Base-by-base conservation (phyloP, 2,888 invertebrate species). In the Andrena minutula region DNA sequence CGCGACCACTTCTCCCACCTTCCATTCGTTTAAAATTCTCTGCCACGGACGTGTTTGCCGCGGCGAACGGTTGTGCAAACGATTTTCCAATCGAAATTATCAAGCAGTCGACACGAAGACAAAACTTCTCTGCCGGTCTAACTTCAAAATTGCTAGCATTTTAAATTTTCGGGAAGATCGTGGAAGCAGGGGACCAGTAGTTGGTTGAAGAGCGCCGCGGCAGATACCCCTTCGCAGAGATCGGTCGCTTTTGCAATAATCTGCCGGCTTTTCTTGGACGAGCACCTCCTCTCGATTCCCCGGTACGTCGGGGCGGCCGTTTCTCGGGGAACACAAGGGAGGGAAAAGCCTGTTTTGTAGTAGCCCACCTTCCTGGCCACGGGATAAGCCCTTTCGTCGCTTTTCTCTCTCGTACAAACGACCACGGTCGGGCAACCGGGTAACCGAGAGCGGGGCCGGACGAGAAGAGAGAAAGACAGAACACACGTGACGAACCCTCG, bases 401-500 rank as follows among this genome's bases (percentile, higher is more conserved):
- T 47, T 63, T 61, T 75, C 70, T 78, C 56, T 63, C 23, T 63
- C 56, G 47, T n/a, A 56, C 56, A 26, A 61, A 72, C 51, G 53
- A 41, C 32, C 6, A 16, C 41, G 58, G 7, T 2, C 8, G 66
- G 47, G 41, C 20, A 51, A 66, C 51, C 12, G 66, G 56, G 61
- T 56, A 47, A 60, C 5, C 41, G 41, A 41, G 41, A 65, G 72
- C 60, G 53, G 58, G 63, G 72, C 53, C 28, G 61, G 63, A 72
- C n/a, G 56, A 35, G 20, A 53, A 71, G 68, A 64, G 53, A 80
- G 58, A 47, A 71, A 60, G 58, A 78, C 49, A 72, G 58, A 71
- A 69, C 16, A 26, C 10, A 26, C 75, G 51, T 53, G 74, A 41
- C 68, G 68, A 61, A 76, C 69, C 65, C 74, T 80, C 47, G 63